phyloP scores from a whole-genome alignment of 92 coral and sea anemone genomes.

The Blastomussa wellsi region DNA sequence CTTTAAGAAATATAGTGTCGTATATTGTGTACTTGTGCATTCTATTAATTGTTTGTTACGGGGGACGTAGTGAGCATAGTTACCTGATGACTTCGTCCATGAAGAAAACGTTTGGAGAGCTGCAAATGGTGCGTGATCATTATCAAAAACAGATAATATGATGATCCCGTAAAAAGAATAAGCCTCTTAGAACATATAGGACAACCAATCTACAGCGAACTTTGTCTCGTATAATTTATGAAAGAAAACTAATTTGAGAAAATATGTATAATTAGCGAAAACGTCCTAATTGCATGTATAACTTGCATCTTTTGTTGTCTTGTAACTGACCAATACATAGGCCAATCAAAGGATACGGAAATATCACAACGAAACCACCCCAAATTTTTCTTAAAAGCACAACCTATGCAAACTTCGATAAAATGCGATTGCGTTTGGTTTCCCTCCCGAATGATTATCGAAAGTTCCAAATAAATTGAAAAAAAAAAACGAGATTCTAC shows the following conservation, averaged over 20 bases:
- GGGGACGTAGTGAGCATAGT: slow-evolving; percentile 40
- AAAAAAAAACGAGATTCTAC: too few species aligned
- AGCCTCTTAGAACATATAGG: too few species aligned
- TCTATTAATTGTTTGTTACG: slow-evolving; percentile 46
- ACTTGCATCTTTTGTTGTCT: not conserved
- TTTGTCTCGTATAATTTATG: too few species aligned
- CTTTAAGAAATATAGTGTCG: slow-evolving; percentile 46
- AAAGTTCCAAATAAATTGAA: too few species aligned
- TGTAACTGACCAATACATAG: too few species aligned
- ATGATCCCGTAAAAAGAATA: not conserved
- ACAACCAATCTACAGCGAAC: too few species aligned
- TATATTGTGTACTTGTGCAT: slow-evolving; percentile 45
- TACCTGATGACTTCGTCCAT: slow-evolving; percentile 46
- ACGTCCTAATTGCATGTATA: too few species aligned
- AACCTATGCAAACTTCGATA: too few species aligned
- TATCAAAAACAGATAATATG: too few species aligned
- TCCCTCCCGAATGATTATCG: too few species aligned
- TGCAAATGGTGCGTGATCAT: not conserved
- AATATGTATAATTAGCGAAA: not conserved
- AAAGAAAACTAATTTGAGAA: not conserved
- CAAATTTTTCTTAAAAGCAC: too few species aligned
- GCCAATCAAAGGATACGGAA: too few species aligned
- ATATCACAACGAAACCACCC: not conserved
- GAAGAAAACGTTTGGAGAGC: slow-evolving; percentile 3
- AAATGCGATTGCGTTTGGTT: not conserved